phyloP scores from a whole-genome alignment of 1,140 invertebrate genomes.

The Pseudomyrmex cubaensis region DNA sequence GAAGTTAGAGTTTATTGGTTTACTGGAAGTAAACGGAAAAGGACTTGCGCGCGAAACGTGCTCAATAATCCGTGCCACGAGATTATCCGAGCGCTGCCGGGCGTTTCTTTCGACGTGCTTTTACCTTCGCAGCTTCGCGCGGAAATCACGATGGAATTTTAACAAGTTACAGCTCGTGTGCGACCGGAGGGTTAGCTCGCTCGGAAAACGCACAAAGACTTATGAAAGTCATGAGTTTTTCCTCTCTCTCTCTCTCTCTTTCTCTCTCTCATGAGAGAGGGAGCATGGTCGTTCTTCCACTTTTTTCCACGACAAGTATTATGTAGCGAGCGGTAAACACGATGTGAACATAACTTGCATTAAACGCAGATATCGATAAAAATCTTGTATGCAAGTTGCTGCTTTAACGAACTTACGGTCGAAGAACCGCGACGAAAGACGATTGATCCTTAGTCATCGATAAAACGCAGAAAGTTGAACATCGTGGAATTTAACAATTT shows the following conservation, averaged over 20 bases:
- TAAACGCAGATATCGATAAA: slow-evolving; percentile 18
- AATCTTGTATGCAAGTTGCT: not conserved
- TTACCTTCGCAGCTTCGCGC: slow-evolving; percentile 41
- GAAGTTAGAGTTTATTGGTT: slow-evolving; percentile 76
- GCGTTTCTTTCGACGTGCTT: slow-evolving; percentile 65
- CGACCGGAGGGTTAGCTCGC: slow-evolving; percentile 3
- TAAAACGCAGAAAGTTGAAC: not conserved
- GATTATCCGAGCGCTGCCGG: slow-evolving; percentile 69
- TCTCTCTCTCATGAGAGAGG: not conserved
- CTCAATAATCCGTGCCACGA: slow-evolving; percentile 74
- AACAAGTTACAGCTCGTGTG: slow-evolving; percentile 63
- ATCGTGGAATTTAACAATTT: slow-evolving; percentile 11
- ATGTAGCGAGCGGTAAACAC: slow-evolving; percentile 35
- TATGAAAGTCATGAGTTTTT: slow-evolving; percentile 66
- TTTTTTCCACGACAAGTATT: slow-evolving; percentile 43
- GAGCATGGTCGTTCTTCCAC: slow-evolving; percentile 45
- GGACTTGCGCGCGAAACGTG: slow-evolving; percentile 71
- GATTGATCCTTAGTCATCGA: slow-evolving; percentile 37
- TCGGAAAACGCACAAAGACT: slow-evolving; percentile 57
- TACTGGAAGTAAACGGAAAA: slow-evolving; percentile 71
- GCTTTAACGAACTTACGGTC: not conserved
- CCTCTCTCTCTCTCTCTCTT: no score
- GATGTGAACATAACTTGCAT: slow-evolving; percentile 40
- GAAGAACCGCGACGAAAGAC: slow-evolving; percentile 23
- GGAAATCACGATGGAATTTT: slow-evolving; percentile 72